phyloP scores from a whole-genome alignment of 1,140 invertebrate species.

The Oedothorax gibbosus region DNA sequence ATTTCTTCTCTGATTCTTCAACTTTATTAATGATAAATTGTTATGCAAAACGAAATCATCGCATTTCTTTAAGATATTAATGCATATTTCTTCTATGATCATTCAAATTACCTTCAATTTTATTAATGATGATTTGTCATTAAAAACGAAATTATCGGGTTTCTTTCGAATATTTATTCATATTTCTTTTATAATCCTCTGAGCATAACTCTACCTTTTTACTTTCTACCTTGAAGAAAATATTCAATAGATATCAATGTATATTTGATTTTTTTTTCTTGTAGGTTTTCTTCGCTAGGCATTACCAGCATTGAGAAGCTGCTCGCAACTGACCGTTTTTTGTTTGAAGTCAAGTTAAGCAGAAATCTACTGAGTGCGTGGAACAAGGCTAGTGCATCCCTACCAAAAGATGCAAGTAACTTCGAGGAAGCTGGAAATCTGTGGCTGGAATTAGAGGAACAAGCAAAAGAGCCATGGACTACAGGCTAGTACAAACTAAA shows the following conservation, averaged over 20 bases:
- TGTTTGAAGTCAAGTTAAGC: background rate
- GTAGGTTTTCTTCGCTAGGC: constrained; percentile 14
- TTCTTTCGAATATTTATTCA: too few species aligned
- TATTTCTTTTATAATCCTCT: background rate
- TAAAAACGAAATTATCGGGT: too few species aligned
- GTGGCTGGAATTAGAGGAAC: constrained; percentile 31
- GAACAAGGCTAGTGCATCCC: constrained; percentile 1
- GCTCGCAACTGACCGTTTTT: background rate
- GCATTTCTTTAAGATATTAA: too few species aligned
- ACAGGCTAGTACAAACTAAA: background rate
- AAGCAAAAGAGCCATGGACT: constrained; percentile 38
- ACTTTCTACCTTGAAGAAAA: background rate
- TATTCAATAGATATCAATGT: too few species aligned
- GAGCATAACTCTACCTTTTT: background rate
- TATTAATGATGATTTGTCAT: too few species aligned
- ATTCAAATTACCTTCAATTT: too few species aligned
- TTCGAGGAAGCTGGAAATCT: background rate
- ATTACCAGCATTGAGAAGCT: background rate
- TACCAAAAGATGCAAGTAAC: background rate
- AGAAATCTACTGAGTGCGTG: background rate
- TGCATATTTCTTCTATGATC: too few species aligned
- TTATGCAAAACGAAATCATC: too few species aligned
- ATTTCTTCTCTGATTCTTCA: too few species aligned
- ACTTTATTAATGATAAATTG: too few species aligned
- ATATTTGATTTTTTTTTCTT: background rate